Base-by-base conservation (phyloP, 1,140 invertebrate species). In the Polypedilum vanderplanki region DNA sequence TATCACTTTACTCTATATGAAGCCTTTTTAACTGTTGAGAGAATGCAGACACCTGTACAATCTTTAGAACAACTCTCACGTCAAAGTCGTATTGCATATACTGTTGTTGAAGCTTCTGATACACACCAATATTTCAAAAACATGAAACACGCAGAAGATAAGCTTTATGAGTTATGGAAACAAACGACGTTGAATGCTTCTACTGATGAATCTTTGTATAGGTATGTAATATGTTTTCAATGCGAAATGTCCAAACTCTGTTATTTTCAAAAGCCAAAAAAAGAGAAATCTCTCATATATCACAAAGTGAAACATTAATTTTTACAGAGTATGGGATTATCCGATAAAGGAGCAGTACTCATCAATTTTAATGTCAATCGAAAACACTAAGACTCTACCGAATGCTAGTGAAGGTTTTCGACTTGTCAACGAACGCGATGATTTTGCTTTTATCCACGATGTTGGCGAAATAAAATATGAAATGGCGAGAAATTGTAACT, bases 21-120 rank as follows among this genome's bases (percentile, higher is more conserved):
- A 57, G 96, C 96, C 1, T 98, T 98, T 82, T 87, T 99, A 0
- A 98, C 96, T 0, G 96, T 98, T 2, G 96, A 96, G 84, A 88
- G 94, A 80, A 97, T 97, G 95, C 94, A 95, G 90, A 91, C 91
- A 1, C 93, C 93, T 0, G 93, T 96, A 0, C 91, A 93, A 78
- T 95, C 93, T 0, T 82, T 97, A 79, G 93, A 96, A 79, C 94
- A 95, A 79, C 82, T 97, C 74, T 92, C 93, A 0, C 85, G 91
- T 24, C 94, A 96, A 78, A 93, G 93, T 0, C 87, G 93, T 73
- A 95, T 97, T 76, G 94, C 95, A 81, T 98, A 98, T 82, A 97
- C 96, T 0, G 95, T 97, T 0, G 88, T 95, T 0, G 85, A 88
- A 75, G 88, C 90, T 18, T 94, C 92, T 0, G 89, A 88, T 9